phyloP scores from a whole-genome alignment of 1,140 invertebrate genomes.

The Scaptomyza graminum region DNA sequence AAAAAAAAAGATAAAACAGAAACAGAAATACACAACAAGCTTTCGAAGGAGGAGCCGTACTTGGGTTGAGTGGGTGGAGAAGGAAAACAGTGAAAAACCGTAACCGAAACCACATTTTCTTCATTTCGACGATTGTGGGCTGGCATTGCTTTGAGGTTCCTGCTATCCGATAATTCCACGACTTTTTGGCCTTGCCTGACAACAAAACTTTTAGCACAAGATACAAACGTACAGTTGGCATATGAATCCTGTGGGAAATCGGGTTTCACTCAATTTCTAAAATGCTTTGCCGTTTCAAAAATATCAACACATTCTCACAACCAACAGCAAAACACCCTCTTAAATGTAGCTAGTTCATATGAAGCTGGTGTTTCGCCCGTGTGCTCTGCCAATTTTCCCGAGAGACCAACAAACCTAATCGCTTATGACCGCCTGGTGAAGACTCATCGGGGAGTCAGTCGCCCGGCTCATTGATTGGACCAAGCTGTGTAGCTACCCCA shows the following conservation, averaged over 20 bases:
- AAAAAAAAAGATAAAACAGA: constrained; percentile 30
- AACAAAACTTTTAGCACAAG: constrained; percentile 56
- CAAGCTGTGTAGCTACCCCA: constrained; percentile 25
- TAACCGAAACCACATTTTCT: constrained; percentile 83
- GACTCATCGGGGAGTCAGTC: constrained; percentile 64
- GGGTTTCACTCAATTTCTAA: constrained; percentile 77
- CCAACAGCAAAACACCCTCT: constrained; percentile 31
- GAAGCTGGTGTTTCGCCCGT: not conserved
- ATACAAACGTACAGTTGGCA: constrained; percentile 32
- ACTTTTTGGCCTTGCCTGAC: constrained; percentile 49
- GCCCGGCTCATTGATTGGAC: constrained; percentile 27
- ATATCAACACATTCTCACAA: constrained; percentile 50
- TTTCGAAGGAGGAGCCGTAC: constrained; percentile 28
- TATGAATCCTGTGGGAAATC: constrained; percentile 73
- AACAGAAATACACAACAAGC: constrained; percentile 55
- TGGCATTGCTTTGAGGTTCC: constrained; percentile 41
- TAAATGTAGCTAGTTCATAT: constrained; percentile 24
- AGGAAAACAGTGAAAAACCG: constrained; percentile 81
- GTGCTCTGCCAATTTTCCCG: constrained; percentile 39
- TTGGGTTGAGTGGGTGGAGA: constrained; percentile 6
- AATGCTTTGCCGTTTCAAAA: constrained; percentile 52
- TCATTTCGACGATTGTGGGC: constrained; percentile 72
- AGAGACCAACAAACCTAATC: constrained; percentile 79
- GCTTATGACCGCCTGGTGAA: constrained; percentile 71
- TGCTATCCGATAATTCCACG: constrained; percentile 24